These are phyloP conservation scores for Nasalis larvatus DNA, from an alignment of 2,113 vertebrate species.

Conservation along the genomic window DNA sequence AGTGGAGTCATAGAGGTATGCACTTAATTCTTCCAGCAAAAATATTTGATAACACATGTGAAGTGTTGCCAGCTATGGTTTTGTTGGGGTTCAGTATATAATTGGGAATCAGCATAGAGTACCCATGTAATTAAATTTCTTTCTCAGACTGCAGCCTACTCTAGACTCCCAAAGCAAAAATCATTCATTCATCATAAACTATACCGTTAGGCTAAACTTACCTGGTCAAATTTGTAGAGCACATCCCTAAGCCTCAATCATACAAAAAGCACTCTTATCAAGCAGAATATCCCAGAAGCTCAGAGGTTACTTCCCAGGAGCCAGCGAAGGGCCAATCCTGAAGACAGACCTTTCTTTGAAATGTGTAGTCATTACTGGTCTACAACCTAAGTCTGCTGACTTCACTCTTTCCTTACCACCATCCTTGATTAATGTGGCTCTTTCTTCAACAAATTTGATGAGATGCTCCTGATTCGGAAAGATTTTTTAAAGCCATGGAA, in stretches of 20 bases:
- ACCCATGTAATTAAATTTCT: neutral
- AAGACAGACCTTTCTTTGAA: neutral
- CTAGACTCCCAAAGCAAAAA: neutral
- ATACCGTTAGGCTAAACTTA: neutral
- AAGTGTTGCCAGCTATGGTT: neutral
- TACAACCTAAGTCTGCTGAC: neutral
- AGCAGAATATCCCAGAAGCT: neutral
- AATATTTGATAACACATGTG: neutral
- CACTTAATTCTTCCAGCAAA: neutral
- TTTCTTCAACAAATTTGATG: accelerated
- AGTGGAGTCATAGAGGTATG: neutral
- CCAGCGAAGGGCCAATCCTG: accelerated
- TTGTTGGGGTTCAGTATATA: neutral
- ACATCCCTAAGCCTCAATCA: too few relatives aligned
- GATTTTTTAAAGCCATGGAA: neutral
- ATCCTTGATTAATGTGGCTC: neutral
- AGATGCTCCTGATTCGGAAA: neutral
- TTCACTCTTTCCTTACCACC: neutral
- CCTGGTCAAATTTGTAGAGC: neutral
- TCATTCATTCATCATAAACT: neutral
- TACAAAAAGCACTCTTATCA: neutral
- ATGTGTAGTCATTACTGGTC: neutral
- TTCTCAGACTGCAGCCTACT: neutral
- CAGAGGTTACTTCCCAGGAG: neutral
- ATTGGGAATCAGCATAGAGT: neutral